phyloP scores from a whole-genome alignment of 2,888 invertebrate genomes.

The Ophion ellenae region DNA sequence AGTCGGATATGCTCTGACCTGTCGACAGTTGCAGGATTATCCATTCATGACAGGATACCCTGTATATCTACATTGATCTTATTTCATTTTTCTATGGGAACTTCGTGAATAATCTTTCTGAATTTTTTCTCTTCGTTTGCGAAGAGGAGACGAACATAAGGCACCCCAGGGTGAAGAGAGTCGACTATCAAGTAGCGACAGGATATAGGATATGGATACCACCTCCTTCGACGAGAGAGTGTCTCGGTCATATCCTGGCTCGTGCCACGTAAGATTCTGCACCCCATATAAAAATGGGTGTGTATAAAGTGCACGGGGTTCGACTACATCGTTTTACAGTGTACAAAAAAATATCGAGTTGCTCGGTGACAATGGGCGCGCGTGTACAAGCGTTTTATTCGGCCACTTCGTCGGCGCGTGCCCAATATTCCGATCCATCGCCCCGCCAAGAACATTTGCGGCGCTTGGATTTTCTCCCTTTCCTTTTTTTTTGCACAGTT shows the following conservation, averaged over 20 bases:
- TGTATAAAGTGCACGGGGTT: constrained; percentile 45
- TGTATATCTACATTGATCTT: no score
- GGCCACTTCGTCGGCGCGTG: constrained; percentile 66
- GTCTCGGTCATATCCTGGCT: constrained; percentile 73
- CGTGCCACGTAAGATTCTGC: constrained; percentile 72
- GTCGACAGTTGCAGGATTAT: no score
- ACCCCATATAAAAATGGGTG: not conserved
- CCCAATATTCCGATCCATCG: constrained; percentile 29
- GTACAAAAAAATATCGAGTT: constrained; percentile 71
- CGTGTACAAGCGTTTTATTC: constrained; percentile 63
- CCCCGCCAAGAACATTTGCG: constrained; percentile 48
- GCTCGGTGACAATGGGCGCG: constrained; percentile 60
- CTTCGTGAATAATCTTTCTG: not conserved
- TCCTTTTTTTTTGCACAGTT: not conserved
- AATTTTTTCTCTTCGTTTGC: not conserved
- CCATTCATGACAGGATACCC: no score
- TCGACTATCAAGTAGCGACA: constrained; percentile 52
- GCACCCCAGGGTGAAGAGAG: not conserved
- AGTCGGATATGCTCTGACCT: no score
- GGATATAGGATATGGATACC: constrained; percentile 57
- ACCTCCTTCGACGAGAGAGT: constrained; percentile 35
- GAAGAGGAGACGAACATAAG: not conserved
- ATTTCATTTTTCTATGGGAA: not conserved
- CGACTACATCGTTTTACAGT: constrained; percentile 71
- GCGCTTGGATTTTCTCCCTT: constrained; percentile 11